These are phyloP conservation scores for Eurystomus glaucurus DNA, from an alignment of 2,797 vertebrate genomes.

Conservation along the genomic window DNA sequence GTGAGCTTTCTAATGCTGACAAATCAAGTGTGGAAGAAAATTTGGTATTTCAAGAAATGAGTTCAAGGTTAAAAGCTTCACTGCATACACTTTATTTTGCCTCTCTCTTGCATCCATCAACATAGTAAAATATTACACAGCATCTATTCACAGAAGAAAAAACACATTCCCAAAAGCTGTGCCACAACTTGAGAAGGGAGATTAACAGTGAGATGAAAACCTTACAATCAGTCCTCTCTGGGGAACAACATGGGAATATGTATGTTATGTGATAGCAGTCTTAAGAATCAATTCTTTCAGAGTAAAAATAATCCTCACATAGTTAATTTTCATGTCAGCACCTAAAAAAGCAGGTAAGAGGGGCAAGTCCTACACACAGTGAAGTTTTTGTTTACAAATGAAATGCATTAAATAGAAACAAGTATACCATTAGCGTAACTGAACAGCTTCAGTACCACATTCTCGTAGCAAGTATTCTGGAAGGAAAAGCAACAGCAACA, in stretches of 20 bases:
- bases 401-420: not conserved
- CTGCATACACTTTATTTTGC: not conserved
- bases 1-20: not conserved
- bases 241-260: not conserved
- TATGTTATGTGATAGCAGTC: fast-evolving
- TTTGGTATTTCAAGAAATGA: not conserved
- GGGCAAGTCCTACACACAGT: not conserved
- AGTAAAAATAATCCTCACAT: not conserved
- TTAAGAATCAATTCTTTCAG: not conserved
- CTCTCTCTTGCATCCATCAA: not conserved
- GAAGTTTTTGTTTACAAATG: not conserved
- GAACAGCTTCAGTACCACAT: not conserved
- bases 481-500: not conserved
- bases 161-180: not conserved
- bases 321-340: not conserved
- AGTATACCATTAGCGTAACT: not conserved
- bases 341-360: not conserved
- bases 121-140: not conserved
- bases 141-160: not conserved
- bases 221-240: not conserved
- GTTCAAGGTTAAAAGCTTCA: not conserved
- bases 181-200: not conserved
- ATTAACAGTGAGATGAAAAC: not conserved
- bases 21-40: not conserved
- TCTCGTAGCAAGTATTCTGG: not conserved